A percentile compares a stretch with the other conserved stretches of the same genome.
These are phyloP conservation scores for Distichodus sexfasciatus DNA, from an alignment of 2,797 vertebrate species.

Conservation along the genomic window DNA sequence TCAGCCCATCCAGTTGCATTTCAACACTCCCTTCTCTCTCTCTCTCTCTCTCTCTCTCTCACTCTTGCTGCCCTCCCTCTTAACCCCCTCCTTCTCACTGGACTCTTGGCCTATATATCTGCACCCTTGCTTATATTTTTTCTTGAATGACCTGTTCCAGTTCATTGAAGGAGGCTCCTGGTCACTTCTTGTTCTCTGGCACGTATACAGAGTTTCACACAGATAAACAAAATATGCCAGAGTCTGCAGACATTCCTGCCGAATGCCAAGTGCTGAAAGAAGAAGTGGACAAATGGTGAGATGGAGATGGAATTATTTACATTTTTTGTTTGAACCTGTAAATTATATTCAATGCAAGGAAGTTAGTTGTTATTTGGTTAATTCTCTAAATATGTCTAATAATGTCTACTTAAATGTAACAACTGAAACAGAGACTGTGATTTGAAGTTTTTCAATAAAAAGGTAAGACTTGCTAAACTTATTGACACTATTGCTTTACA, in stretches of 20 bases:
- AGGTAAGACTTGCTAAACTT: no score
- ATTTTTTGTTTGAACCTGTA: no score
- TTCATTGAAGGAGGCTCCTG: no score
- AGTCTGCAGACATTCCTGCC: slow-evolving; percentile 37
- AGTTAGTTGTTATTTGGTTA: no score
- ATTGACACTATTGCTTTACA: no score
- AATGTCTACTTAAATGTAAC: no score
- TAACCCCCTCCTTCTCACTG: slow-evolving; percentile 28
- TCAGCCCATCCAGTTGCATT: no score
- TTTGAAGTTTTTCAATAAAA: no score
- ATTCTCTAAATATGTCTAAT: no score
- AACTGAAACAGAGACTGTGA: no score
- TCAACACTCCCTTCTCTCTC: slow-evolving; percentile 39
- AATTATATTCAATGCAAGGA: no score
- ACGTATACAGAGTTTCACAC: not conserved
- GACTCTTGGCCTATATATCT: slow-evolving; percentile 35
- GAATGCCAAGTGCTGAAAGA: slow-evolving; percentile 45
- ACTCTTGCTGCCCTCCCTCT: slow-evolving; percentile 4
- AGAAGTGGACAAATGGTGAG: slow-evolving; percentile 52
- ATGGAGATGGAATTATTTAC: no score
- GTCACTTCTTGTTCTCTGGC: slow-evolving; percentile 11
- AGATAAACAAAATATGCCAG: slow-evolving; percentile 29
- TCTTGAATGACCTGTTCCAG: slow-evolving; percentile 3
- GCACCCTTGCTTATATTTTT: not conserved
- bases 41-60: slow-evolving; percentile 32